phyloP scores from a whole-genome alignment of 2,113 vertebrate species.

The Psilopsiagon aurifrons region DNA sequence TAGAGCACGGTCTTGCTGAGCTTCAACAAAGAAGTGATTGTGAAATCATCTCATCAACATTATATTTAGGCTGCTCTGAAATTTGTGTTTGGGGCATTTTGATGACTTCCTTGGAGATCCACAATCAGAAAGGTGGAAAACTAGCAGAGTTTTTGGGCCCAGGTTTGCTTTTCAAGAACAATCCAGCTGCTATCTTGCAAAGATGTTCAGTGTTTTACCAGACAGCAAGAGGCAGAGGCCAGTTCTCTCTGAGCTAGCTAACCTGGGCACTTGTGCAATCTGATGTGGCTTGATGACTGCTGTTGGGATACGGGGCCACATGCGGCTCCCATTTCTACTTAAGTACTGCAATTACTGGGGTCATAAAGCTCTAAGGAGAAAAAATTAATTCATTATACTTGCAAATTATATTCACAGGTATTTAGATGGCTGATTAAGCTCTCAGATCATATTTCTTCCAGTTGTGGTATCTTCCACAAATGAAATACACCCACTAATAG shows the following conservation, averaged over 20 bases:
- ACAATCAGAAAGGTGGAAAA: background rate
- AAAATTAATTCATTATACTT: constrained; percentile 28
- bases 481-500: background rate
- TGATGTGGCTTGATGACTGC: background rate
- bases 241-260: accelerated
- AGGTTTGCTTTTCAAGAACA: background rate
- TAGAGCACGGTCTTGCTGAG: accelerated
- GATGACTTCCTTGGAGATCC: background rate
- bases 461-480: background rate
- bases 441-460: constrained; percentile 1
- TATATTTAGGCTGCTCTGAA: background rate
- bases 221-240: background rate
- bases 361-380: background rate
- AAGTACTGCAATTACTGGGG: background rate
- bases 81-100: background rate
- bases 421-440: constrained; percentile 20
- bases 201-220: background rate
- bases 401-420: constrained; percentile 12
- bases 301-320: background rate
- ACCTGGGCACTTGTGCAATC: background rate
- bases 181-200: accelerated
- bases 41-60: background rate
- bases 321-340: background rate
- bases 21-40: background rate
- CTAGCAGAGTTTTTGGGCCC: background rate